phyloP scores from a whole-genome alignment of 2,888 invertebrate genomes.

The Caenorhabditis sp. region DNA sequence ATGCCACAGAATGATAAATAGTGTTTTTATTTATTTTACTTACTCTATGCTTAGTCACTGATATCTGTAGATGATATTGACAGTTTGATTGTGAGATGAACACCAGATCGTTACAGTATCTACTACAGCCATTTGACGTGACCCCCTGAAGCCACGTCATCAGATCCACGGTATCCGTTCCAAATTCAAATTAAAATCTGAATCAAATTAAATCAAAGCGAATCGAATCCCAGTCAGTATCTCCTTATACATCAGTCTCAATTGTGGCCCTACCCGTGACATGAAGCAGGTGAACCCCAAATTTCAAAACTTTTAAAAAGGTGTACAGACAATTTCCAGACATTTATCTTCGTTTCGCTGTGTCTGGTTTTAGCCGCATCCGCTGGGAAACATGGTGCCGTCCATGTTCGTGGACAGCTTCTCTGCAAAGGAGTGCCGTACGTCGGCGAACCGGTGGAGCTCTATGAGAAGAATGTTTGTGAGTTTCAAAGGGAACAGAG shows the following conservation, averaged over 20 bases:
- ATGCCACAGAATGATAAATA: too few species aligned
- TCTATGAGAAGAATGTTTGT: slow-evolving; percentile 20
- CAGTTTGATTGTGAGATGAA: too few species aligned
- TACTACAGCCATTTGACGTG: too few species aligned
- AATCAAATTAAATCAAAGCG: too few species aligned
- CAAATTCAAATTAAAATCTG: too few species aligned
- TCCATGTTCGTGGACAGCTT: slow-evolving; percentile 21
- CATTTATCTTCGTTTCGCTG: neutral
- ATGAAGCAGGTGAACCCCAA: neutral
- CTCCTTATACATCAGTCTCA: neutral
- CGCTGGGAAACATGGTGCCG: neutral
- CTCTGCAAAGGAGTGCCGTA: slow-evolving; percentile 7
- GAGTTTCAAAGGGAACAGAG: neutral
- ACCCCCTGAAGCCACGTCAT: too few species aligned
- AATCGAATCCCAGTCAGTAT: neutral
- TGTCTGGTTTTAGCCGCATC: neutral
- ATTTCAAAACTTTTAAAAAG: neutral
- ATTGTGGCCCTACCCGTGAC: neutral
- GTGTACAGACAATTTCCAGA: neutral
- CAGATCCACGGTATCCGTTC: too few species aligned
- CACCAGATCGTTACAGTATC: too few species aligned
- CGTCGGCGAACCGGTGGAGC: slow-evolving; percentile 1
- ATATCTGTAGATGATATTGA: too few species aligned
- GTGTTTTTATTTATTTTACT: too few species aligned
- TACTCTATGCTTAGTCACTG: too few species aligned